Evolutionary conservation across 2,113 vertebrate species (phyloP), one percentile per base, ranked within the genome.

Genomic region (Antidorcas marsupialis): DNA sequence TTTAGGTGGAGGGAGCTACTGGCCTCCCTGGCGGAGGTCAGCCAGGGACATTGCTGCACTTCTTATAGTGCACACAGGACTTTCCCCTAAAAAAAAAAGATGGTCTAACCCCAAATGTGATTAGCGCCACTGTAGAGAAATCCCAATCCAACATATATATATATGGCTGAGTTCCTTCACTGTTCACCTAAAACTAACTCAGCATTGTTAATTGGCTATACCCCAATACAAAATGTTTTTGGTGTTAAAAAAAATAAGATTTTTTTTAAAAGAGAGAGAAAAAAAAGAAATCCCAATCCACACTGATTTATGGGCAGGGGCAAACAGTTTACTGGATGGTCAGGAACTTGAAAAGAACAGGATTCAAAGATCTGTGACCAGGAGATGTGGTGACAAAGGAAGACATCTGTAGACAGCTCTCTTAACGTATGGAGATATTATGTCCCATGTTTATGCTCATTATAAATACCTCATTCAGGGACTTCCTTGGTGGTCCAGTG

Each of bases 161-260:
- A 71, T 71, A 71, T 71, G 67, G 67, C 36, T 74, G 67, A 74
- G n/a, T 23, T 36, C 67, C 67, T 74, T 74, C 67, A 74, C n/a
- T 74, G n/a, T 74, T 74, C n/a, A 74, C n/a, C n/a, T 74, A 74
- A 74, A 74, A 39, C 67, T 74, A 23, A 74, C n/a, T 74, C 67
- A 39, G 39, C n/a, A 74, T 74, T 71, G 67, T 71, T 74, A 74
- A 74, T 74, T 74, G 67, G 10, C 67, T 39, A 74, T 74, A 74
- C n/a, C 19, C 67, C 67, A 74, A 23, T 39, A 71, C 19, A 71
- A 71, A 36, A 71, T 39, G 10, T 39, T 71, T 71, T 39, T 12
- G 19, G 67, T 71, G 67, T 71, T 71, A 39, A 23, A 71, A 64
- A 33, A 36, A 12, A 23, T 12, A 13, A 71, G n/a, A 23, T 71